phyloP scores from a whole-genome alignment of 2,797 vertebrate species.

The Geotrypetes seraphini region DNA sequence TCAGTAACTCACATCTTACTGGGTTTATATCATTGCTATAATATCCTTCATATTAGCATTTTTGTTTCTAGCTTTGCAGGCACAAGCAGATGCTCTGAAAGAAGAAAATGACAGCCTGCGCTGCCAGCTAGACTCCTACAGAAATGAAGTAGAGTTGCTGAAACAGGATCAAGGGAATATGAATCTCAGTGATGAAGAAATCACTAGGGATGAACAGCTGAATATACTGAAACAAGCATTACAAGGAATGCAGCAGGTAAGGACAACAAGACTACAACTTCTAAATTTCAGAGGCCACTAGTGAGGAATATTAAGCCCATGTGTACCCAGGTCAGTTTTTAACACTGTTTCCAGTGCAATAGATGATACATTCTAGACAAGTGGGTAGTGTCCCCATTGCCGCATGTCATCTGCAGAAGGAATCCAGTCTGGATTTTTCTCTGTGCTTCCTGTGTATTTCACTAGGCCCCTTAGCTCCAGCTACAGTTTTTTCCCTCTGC shows the following conservation, averaged over 20 bases:
- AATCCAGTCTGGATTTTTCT: too few relatives aligned
- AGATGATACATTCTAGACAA: too few relatives aligned
- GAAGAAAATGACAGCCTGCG: conserved; percentile 93
- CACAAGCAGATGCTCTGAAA: conserved; percentile 79
- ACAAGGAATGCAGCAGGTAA: conserved; percentile 92
- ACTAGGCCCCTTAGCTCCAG: too few relatives aligned
- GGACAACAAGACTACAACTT: neutral
- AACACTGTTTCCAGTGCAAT: too few relatives aligned
- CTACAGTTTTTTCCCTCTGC: too few relatives aligned
- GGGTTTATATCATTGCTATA: neutral
- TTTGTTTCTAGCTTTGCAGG: conserved; percentile 22
- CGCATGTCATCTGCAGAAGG: too few relatives aligned
- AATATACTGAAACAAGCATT: conserved; percentile 86
- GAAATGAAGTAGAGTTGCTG: conserved; percentile 87
- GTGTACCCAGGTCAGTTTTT: too few relatives aligned
- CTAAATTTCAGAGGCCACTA: too few relatives aligned
- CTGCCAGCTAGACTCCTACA: conserved; percentile 86
- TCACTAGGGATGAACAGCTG: conserved; percentile 80
- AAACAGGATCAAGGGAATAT: conserved; percentile 86
- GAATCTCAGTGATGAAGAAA: conserved; percentile 72
- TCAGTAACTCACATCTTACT: too few relatives aligned
- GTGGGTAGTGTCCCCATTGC: too few relatives aligned
- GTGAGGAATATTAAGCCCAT: too few relatives aligned
- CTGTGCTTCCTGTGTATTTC: too few relatives aligned
- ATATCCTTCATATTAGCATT: neutral